Conservation (phyloP, 2,113 vertebrate species). For the Labeo rohita region DNA sequence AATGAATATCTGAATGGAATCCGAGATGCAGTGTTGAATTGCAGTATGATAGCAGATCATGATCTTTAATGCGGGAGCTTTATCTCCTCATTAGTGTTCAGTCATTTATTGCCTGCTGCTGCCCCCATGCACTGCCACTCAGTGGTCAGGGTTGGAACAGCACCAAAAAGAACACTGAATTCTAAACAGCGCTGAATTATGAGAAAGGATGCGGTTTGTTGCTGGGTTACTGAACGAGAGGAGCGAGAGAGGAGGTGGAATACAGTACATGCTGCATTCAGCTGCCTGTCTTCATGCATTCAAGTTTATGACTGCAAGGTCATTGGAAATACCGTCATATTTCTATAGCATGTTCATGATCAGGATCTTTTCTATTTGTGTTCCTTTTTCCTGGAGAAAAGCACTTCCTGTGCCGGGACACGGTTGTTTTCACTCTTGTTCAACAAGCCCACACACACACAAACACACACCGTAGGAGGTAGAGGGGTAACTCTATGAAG, state of each 20-base stretch:
- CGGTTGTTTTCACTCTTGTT: not conserved
- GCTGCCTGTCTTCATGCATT: slow-evolving; percentile 11
- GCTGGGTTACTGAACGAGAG: slow-evolving; percentile 27
- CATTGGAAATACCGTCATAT: slow-evolving; percentile 35
- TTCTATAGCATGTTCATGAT: not conserved
- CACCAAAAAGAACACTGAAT: not conserved
- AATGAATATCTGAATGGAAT: slow-evolving; percentile 6
- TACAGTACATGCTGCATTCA: slow-evolving; percentile 12
- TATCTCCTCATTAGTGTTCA: not conserved
- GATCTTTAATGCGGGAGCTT: not conserved
- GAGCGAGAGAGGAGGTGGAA: slow-evolving; percentile 15
- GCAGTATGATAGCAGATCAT: not conserved
- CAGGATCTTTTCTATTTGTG: slow-evolving; percentile 11
- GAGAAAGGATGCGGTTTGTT: slow-evolving; percentile 14
- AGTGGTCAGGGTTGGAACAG: not conserved
- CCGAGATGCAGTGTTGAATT: not conserved
- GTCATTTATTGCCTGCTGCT: not conserved
- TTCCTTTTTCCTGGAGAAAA: not conserved
- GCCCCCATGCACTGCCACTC: slow-evolving; percentile 24
- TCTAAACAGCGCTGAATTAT: not conserved
- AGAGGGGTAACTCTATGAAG: slow-evolving; percentile 52
- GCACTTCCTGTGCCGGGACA: not conserved
- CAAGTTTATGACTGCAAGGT: slow-evolving; percentile 32
- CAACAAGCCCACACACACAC: slow-evolving; percentile 51
- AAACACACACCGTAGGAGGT: slow-evolving; percentile 50